Evolutionary conservation across 2,113 vertebrate species (phyloP), one percentile per base, ranked within the genome.

Genomic region (Eulemur macaco): DNA sequence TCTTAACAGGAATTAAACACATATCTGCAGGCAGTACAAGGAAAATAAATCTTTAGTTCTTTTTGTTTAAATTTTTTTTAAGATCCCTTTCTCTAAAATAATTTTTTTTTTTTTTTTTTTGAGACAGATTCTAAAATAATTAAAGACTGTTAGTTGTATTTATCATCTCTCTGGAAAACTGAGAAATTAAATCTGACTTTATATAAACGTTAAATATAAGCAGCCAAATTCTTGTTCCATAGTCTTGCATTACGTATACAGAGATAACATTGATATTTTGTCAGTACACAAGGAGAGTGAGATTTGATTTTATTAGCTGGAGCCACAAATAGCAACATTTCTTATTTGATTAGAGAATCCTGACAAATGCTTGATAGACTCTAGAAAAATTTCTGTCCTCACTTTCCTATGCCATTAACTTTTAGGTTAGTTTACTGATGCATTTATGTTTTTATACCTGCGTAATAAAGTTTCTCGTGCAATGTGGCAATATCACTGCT

Each of bases 151-250:
- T 85, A 42, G 15, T 73, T 34, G 0, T 69, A 20, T 58, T 97
- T 96, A 5, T 37, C 9, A 94, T 14, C 0, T 90, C 3, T 83
- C 63, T 96, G 45, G n/a, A 97, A 97, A 77, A 89, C 29, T 2
- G 82, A 45, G 86, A 56, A 88, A 27, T 52, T 4, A 96, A 63
- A 85, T 31, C 7, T 58, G 12, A 71, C 29, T 86, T 69, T 50
- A 77, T 42, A 1, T 45, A 84, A 81, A 81, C 47, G 74, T 88
- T 42, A 87, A 71, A 94, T n/a, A 0, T 39, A 56, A 85, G 25
- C 17, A 81, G 11, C 8, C n/a, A 89, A 83, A 66, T 71, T 78
- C 5, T 6, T 89, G 14, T 90, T 74, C 42, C 21, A n/a, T 12
- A 90, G 15, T 78, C 20, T 85, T 73, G 1, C 86, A 14, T 52